These are phyloP conservation scores for Eilema caniola DNA, from an alignment of 2,888 invertebrate genomes.

Conservation along the genomic window DNA sequence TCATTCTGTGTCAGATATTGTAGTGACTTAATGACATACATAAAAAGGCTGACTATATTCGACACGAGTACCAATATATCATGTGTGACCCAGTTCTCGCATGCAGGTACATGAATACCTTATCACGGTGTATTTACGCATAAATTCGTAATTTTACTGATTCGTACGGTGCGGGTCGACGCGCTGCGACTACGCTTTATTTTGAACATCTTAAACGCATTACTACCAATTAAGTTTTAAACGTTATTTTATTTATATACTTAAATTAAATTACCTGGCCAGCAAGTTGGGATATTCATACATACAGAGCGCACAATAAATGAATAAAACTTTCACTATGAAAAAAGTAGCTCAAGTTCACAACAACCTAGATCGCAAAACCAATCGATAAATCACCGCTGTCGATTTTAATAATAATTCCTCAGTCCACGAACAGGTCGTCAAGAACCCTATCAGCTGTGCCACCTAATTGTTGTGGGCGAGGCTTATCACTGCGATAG, in stretches of 20 bases:
- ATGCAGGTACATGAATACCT: conserved; percentile 33
- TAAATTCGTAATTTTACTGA: conserved; percentile 29
- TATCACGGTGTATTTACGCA: conserved; percentile 43
- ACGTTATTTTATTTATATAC: neutral
- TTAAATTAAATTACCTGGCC: neutral
- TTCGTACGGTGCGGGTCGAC: conserved; percentile 8
- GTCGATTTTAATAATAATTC: conserved; percentile 12
- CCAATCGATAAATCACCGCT: conserved; percentile 26
- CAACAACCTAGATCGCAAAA: conserved; percentile 18
- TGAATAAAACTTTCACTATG: neutral
- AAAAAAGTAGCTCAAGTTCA: conserved; percentile 22
- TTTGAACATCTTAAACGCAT: conserved; percentile 1
- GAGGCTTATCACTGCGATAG: conserved; percentile 79
- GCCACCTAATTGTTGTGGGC: conserved; percentile 76
- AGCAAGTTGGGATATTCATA: neutral
- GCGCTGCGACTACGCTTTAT: conserved; percentile 15
- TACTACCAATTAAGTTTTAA: neutral
- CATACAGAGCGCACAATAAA: neutral
- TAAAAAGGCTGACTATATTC: conserved; percentile 32
- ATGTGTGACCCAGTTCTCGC: conserved; percentile 42
- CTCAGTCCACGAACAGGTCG: conserved; percentile 28
- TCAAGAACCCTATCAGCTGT: conserved; percentile 63
- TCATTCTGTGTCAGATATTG: conserved; percentile 34
- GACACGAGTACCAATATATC: conserved; percentile 38
- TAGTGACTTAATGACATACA: conserved; percentile 25